Conservation (phyloP, 2,888 invertebrate species). For the Oligia latruncula region DNA sequence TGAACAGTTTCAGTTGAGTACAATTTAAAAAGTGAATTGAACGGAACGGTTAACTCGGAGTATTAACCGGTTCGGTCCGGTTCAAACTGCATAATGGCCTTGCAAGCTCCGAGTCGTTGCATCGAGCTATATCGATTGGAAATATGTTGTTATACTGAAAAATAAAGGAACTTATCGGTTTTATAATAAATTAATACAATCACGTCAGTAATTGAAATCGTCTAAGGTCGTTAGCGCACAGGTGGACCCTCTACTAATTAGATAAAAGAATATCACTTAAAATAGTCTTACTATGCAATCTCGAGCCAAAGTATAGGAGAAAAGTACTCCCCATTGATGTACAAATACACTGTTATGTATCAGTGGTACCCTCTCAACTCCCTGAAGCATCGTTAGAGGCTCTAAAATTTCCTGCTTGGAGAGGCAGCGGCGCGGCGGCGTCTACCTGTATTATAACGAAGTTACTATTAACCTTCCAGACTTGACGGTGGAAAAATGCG, state of each 20-base stretch:
- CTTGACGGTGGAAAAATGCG: conserved; percentile 13
- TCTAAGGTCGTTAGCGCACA: neutral
- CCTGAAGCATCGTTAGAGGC: conserved; percentile 51
- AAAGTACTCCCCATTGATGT: conserved; percentile 22
- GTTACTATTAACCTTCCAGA: conserved; percentile 28
- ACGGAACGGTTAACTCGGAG: conserved; percentile 44
- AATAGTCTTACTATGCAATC: conserved; percentile 2
- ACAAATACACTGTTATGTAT: conserved; percentile 42
- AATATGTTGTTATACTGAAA: neutral
- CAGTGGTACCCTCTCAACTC: conserved; percentile 29
- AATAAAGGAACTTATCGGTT: neutral
- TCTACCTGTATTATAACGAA: conserved; percentile 42
- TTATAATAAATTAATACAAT: neutral
- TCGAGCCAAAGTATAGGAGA: neutral
- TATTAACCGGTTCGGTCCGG: conserved; percentile 29
- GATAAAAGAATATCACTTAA: neutral
- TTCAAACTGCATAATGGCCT: conserved; percentile 49
- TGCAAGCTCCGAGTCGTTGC: conserved; percentile 9
- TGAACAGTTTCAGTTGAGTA: conserved; percentile 45
- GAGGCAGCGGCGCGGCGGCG: conserved; percentile 26
- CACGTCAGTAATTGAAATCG: neutral
- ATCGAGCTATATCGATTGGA: conserved; percentile 13
- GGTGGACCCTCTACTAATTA: neutral
- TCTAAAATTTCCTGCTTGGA: conserved; percentile 49
- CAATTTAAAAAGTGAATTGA: conserved; percentile 54